A percentile compares a stretch with the other conserved stretches of the same genome.
Evolutionary conservation across 2,888 invertebrate species (phyloP).

Genomic region (Limnephilus rhombicus): DNA sequence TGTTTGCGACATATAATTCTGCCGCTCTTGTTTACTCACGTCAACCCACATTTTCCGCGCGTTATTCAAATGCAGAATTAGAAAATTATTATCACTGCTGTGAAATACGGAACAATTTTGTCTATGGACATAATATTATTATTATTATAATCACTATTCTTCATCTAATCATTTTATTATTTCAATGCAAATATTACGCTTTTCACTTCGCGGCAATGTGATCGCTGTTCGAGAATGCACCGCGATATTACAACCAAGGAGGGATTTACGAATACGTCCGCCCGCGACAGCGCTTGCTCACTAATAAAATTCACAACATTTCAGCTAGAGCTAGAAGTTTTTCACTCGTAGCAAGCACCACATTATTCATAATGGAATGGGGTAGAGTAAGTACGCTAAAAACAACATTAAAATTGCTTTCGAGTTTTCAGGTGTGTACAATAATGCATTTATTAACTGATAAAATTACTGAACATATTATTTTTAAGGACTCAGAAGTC

Average conservation of each 20-base stretch:
- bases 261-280: slow-evolving; percentile 17
- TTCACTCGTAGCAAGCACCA: background rate
- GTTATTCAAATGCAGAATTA: slow-evolving; percentile 39
- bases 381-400: background rate
- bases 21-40: slow-evolving; percentile 79
- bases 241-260: background rate
- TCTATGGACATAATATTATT: slow-evolving; percentile 43
- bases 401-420: background rate
- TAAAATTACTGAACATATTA: too few relatives aligned
- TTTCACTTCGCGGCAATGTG: slow-evolving; percentile 45
- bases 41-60: slow-evolving; percentile 77
- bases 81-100: slow-evolving; percentile 38
- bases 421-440: background rate
- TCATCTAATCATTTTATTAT: slow-evolving; percentile 23
- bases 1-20: slow-evolving; percentile 78
- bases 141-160: background rate
- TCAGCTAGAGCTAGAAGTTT: slow-evolving; percentile 17
- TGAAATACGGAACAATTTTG: slow-evolving; percentile 16
- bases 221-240: slow-evolving; percentile 4
- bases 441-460: background rate
- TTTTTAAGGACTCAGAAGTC: too few relatives aligned
- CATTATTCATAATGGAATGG: background rate
- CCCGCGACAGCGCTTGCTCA: slow-evolving; percentile 24
- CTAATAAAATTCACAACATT: slow-evolving; percentile 21
- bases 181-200: slow-evolving; percentile 46